phyloP scores from a whole-genome alignment of 2,113 vertebrate genomes.

The Xerus inauris region DNA sequence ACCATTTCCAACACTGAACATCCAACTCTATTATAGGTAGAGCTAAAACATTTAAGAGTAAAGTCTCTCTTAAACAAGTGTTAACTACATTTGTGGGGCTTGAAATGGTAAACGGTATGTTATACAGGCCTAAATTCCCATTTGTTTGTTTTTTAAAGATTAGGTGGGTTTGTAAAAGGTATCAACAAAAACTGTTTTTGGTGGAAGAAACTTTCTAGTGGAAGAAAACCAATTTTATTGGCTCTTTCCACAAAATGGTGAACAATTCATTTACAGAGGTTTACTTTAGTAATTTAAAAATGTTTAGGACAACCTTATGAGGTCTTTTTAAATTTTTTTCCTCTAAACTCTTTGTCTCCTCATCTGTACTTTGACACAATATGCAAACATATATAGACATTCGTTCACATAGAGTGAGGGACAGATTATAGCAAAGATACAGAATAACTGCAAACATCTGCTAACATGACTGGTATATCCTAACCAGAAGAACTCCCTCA shows the following conservation, averaged over 20 bases:
- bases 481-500: not conserved
- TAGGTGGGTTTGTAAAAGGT: not conserved
- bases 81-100: slow-evolving; percentile 40
- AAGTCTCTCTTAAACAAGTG: not conserved
- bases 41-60: slow-evolving; percentile 48
- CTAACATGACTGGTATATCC: not conserved
- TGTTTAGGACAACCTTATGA: not conserved
- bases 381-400: not conserved
- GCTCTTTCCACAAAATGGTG: slow-evolving; percentile 32
- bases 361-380: slow-evolving; percentile 2
- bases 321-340: not conserved
- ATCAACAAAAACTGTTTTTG: slow-evolving; percentile 36
- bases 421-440: not conserved
- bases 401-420: not conserved
- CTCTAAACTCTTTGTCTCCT: slow-evolving; percentile 6
- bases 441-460: slow-evolving; percentile 12
- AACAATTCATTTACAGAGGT: slow-evolving; percentile 5
- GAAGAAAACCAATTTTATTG: slow-evolving; percentile 40
- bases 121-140: not conserved
- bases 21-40: slow-evolving; percentile 51
- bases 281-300: slow-evolving; percentile 47
- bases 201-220: not conserved
- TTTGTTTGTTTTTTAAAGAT: not conserved
- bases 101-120: not conserved
- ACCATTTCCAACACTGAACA: slow-evolving; percentile 59